A percentile compares a stretch with the other conserved stretches of the same genome.
These are phyloP conservation scores for Nothocercus julius DNA, from an alignment of 2,113 vertebrate species.

Conservation along the genomic window DNA sequence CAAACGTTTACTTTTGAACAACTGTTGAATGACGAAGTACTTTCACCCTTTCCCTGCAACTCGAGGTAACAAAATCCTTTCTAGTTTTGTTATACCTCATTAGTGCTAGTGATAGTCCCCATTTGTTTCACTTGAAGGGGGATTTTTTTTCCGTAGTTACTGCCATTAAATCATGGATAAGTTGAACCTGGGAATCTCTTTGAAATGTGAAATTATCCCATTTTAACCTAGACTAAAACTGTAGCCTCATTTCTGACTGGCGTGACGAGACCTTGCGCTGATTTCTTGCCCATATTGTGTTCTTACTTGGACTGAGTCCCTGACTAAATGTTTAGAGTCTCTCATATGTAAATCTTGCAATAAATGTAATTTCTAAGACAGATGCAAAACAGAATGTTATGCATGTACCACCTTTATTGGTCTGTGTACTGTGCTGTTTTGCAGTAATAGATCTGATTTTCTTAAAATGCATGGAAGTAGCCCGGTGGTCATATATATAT, in stretches of 20 bases:
- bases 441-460: neutral
- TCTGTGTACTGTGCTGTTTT: neutral
- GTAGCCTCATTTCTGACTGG: neutral
- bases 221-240: neutral
- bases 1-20: neutral
- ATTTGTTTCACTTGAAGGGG: neutral
- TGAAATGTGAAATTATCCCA: neutral
- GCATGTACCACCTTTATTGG: neutral
- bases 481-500: neutral
- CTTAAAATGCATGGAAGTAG: neutral
- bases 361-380: neutral
- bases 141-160: neutral
- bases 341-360: neutral
- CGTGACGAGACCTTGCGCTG: neutral
- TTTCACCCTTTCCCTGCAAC: neutral
- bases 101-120: accelerated
- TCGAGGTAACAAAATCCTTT: neutral
- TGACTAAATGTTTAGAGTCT: neutral
- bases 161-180: neutral
- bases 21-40: neutral
- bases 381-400: too few relatives aligned
- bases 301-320: neutral
- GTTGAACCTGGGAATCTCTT: neutral
- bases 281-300: neutral
- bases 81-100: neutral